Conservation (phyloP, 2,797 vertebrate genomes). For the Anniella stebbinsi region DNA sequence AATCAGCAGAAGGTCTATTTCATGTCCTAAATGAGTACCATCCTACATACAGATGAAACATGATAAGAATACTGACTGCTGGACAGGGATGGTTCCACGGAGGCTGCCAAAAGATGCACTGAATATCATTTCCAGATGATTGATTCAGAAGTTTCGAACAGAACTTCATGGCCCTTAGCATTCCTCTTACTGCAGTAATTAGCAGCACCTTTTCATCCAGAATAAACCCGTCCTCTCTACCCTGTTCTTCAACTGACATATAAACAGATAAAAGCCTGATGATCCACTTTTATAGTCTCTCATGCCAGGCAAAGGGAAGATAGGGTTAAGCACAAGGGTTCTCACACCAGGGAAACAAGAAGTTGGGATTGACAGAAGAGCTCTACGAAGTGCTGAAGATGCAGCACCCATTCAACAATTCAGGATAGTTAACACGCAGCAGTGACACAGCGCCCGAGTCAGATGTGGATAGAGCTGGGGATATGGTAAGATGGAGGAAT, state of each 20-base stretch:
- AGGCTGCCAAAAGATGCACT: neutral
- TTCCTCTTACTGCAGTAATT: neutral
- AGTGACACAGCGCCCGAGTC: no score
- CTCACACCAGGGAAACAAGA: neutral
- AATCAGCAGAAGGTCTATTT: constrained; percentile 19
- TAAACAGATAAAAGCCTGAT: neutral
- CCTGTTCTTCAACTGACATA: neutral
- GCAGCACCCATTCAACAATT: neutral
- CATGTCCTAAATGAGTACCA: constrained; percentile 20
- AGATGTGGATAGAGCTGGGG: neutral
- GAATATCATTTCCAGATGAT: neutral
- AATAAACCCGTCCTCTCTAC: no score
- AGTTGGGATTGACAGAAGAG: neutral
- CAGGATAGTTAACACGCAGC: neutral
- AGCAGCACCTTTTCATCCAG: neutral
- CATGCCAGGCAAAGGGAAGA: neutral
- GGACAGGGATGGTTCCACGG: neutral
- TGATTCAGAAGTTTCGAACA: neutral
- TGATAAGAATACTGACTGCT: neutral
- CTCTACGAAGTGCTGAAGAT: neutral
- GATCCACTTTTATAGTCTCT: neutral
- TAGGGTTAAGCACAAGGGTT: neutral
- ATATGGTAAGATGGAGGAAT: neutral
- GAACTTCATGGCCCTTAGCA: neutral
- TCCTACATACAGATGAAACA: neutral